These are phyloP conservation scores for Oligia latruncula DNA, from an alignment of 2,888 invertebrate genomes.

Conservation along the genomic window DNA sequence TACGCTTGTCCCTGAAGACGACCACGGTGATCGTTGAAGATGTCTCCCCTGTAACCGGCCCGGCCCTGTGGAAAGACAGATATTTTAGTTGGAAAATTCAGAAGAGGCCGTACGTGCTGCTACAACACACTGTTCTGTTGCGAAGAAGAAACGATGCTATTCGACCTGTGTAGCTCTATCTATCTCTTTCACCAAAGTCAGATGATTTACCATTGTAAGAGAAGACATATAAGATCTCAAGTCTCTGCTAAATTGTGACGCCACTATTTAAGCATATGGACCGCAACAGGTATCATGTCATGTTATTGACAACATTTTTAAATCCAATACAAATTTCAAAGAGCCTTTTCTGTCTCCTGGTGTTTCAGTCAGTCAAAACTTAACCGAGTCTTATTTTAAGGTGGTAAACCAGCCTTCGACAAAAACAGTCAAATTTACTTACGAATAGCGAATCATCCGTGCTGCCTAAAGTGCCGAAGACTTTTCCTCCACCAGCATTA, in stretches of 20 bases:
- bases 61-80: conserved; percentile 71
- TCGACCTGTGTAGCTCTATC: background rate
- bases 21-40: conserved; percentile 81
- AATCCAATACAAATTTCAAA: background rate
- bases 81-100: no score
- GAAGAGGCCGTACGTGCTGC: no score
- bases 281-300: background rate
- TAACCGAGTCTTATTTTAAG: background rate
- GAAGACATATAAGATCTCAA: no score
- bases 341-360: background rate
- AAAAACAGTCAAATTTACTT: conserved; percentile 56
- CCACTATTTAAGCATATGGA: no score
- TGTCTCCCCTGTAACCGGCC: conserved; percentile 79
- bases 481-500: conserved; percentile 65
- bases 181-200: background rate
- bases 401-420: no score
- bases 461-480: conserved; percentile 78
- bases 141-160: background rate
- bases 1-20: conserved; percentile 75
- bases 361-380: background rate
- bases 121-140: background rate
- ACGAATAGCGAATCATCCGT: conserved; percentile 79
- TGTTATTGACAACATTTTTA: background rate
- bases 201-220: no score
- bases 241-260: no score